Evolutionary conservation across 2,797 vertebrate species (phyloP).

Genomic region (Enteromius argenteus): DNA sequence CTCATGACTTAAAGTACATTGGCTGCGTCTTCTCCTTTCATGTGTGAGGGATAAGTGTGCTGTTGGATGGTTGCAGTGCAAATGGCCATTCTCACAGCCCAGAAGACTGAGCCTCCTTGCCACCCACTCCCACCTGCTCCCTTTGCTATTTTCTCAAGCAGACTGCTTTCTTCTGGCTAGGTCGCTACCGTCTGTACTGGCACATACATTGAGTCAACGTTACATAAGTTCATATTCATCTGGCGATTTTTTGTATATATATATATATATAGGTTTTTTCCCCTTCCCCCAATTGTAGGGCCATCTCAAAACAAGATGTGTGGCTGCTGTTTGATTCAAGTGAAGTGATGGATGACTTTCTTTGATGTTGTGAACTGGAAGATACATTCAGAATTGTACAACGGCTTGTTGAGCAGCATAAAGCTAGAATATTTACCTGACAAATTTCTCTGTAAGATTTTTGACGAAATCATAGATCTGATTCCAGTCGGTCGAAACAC

Average conservation of each 20-base stretch:
- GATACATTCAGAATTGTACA: neutral
- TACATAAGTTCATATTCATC: slow-evolving; percentile 78
- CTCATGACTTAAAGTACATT: slow-evolving; percentile 79
- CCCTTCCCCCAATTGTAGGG: slow-evolving; percentile 42
- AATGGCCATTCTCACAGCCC: slow-evolving; percentile 87
- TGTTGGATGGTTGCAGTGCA: slow-evolving; percentile 79
- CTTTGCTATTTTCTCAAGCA: slow-evolving; percentile 86
- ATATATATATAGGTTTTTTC: slow-evolving; percentile 55
- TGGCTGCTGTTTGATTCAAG: neutral
- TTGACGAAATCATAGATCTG: slow-evolving; percentile 92
- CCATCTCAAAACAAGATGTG: slow-evolving; percentile 52
- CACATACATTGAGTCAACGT: slow-evolving; percentile 78
- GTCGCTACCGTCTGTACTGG: slow-evolving; percentile 84
- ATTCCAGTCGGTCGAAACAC: slow-evolving; percentile 86
- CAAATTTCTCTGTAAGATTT: slow-evolving; percentile 92
- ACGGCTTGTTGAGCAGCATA: neutral
- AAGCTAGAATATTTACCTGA: slow-evolving; percentile 80
- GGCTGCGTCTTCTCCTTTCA: slow-evolving; percentile 73
- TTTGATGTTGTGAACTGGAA: neutral
- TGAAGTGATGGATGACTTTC: neutral
- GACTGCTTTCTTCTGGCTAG: slow-evolving; percentile 82
- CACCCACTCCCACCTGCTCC: slow-evolving; percentile 88
- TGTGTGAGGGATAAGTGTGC: slow-evolving; percentile 66
- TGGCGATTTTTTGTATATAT: slow-evolving; percentile 35
- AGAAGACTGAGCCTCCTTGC: slow-evolving; percentile 84